These are phyloP conservation scores for Drosophila sp. DNA, from an alignment of 1,140 invertebrate genomes.

Conservation along the genomic window DNA sequence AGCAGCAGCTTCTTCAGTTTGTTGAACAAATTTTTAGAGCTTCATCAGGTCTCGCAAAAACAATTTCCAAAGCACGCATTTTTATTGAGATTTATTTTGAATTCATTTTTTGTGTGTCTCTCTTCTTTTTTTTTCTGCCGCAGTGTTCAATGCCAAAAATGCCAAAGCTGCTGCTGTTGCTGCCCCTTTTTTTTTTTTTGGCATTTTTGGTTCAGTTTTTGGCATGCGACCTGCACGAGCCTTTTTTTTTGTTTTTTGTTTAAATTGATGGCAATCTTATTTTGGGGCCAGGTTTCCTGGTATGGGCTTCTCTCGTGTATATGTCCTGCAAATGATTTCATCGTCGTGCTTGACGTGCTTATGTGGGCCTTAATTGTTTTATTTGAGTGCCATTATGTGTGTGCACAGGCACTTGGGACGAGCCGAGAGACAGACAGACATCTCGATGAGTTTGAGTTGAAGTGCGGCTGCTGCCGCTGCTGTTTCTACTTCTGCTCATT, in stretches of 20 bases:
- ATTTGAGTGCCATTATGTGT: slow-evolving; percentile 77
- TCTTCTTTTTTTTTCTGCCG: slow-evolving; percentile 39
- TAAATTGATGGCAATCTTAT: slow-evolving; percentile 71
- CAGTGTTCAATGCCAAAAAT: slow-evolving; percentile 76
- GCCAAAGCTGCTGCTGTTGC: slow-evolving; percentile 48
- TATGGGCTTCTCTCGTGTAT: slow-evolving; percentile 19
- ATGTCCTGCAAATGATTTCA: slow-evolving; percentile 78
- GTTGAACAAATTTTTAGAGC: slow-evolving; percentile 22
- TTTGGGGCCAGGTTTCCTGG: slow-evolving; percentile 50
- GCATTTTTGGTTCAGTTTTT: slow-evolving; percentile 41
- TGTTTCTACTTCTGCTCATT: slow-evolving; percentile 17
- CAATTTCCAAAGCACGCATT: slow-evolving; percentile 67
- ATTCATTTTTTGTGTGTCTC: slow-evolving; percentile 52
- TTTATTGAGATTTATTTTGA: slow-evolving; percentile 80
- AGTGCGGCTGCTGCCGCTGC: slow-evolving; percentile 26
- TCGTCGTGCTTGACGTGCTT: slow-evolving; percentile 72
- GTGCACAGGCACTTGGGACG: slow-evolving; percentile 62
- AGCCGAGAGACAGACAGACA: slow-evolving; percentile 13
- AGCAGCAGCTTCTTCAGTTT: slow-evolving; percentile 55
- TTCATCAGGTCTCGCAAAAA: slow-evolving; percentile 22
- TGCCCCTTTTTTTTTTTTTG: slow-evolving; percentile 40
- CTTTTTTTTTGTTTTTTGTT: slow-evolving; percentile 46
- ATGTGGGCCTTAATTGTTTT: slow-evolving; percentile 80
- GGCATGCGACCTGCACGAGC: slow-evolving; percentile 80
- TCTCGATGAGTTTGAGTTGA: slow-evolving; percentile 28